These are phyloP conservation scores for Saguinus midas DNA, from an alignment of 2,113 vertebrate genomes.

Conservation along the genomic window DNA sequence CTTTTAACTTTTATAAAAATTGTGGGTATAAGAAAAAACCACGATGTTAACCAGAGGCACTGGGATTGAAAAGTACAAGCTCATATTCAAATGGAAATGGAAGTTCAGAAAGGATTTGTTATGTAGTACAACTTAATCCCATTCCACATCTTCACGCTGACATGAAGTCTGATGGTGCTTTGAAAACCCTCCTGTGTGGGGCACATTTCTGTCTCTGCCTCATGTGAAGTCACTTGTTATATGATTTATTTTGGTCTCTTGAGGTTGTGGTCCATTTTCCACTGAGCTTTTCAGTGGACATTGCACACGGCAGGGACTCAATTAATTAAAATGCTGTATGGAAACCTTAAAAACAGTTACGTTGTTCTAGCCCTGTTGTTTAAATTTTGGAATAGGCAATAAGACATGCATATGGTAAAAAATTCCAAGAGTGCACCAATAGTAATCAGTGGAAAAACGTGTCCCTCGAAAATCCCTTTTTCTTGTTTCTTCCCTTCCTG, in stretches of 20 bases:
- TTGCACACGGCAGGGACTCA: background rate
- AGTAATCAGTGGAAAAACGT: background rate
- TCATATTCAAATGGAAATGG: background rate
- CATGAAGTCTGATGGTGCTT: background rate
- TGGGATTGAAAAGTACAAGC: background rate
- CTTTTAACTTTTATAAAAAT: constrained; percentile 32
- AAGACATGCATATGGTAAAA: background rate
- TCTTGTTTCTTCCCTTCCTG: background rate
- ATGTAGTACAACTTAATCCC: background rate
- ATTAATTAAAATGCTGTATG: background rate
- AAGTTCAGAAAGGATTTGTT: background rate
- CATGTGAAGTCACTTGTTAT: background rate
- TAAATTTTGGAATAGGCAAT: background rate
- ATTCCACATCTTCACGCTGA: background rate
- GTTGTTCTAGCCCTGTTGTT: background rate
- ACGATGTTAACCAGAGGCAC: background rate
- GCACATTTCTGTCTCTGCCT: background rate
- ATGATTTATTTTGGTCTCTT: background rate
- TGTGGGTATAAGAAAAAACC: background rate
- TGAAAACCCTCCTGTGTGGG: background rate
- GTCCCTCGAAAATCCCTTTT: background rate
- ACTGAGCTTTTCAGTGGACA: background rate
- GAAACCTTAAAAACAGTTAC: background rate
- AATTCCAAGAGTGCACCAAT: background rate
- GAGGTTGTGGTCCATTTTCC: background rate